A percentile compares a stretch with the other conserved stretches of the same genome.
Evolutionary conservation across 2,888 invertebrate genomes (phyloP).

Genomic region (Bombyx huttoni): DNA sequence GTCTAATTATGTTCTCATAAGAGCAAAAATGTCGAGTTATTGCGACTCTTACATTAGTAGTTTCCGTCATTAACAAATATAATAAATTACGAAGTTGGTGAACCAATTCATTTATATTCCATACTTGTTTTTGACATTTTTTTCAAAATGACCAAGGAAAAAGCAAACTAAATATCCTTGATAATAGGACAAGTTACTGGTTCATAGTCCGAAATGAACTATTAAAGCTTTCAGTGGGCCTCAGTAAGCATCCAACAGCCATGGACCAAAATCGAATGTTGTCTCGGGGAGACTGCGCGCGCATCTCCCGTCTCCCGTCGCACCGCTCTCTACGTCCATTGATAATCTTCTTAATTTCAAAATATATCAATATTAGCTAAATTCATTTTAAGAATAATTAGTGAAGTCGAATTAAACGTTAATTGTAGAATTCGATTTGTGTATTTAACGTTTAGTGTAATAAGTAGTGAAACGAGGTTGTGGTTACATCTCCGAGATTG

Average conservation of each 20-base stretch:
- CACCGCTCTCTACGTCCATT: slow-evolving; percentile 62
- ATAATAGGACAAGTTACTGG: slow-evolving; percentile 31
- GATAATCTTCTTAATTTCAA: slow-evolving; percentile 65
- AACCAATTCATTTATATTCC: neutral
- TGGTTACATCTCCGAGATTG: slow-evolving; percentile 18
- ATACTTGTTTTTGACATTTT: neutral
- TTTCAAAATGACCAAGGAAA: neutral
- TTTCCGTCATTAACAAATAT: neutral
- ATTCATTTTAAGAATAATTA: neutral
- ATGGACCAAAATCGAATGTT: slow-evolving; percentile 74
- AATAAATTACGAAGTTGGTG: neutral
- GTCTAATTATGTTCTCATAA: too few species aligned
- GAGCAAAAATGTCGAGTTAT: too few species aligned
- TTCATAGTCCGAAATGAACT: slow-evolving; percentile 60
- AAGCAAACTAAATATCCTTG: neutral
- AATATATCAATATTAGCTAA: slow-evolving; percentile 35
- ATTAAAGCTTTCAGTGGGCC: slow-evolving; percentile 63
- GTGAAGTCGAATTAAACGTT: neutral
- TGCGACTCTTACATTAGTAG: too few species aligned
- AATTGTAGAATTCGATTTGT: slow-evolving; percentile 11
- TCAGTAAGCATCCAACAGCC: slow-evolving; percentile 68
- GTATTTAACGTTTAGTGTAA: slow-evolving; percentile 3
- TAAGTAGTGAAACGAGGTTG: neutral
- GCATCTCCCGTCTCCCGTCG: slow-evolving; percentile 48
- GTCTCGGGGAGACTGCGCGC: slow-evolving; percentile 64